Evolutionary conservation across 2,797 vertebrate species (phyloP).

Genomic region (Telmatherina bonti): DNA sequence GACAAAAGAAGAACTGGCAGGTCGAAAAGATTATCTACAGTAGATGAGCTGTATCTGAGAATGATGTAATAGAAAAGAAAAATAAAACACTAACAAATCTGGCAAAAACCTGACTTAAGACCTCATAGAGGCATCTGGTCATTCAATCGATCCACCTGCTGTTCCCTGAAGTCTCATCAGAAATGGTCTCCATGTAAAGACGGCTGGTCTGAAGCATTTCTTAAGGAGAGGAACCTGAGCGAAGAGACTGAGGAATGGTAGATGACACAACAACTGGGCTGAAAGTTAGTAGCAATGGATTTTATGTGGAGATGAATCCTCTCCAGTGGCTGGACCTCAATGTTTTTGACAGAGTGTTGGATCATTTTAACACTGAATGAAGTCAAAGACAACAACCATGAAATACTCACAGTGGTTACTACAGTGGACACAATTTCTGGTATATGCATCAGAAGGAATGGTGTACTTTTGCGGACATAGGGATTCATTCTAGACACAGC

Average conservation of each 20-base stretch:
- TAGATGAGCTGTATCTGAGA: too few species aligned
- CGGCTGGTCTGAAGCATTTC: neutral
- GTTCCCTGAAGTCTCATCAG: neutral
- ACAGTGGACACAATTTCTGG: too few species aligned
- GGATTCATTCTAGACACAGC: too few species aligned
- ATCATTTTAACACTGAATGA: neutral
- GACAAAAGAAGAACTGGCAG: too few species aligned
- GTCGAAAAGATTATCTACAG: too few species aligned
- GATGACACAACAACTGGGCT: too few species aligned
- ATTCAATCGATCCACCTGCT: neutral
- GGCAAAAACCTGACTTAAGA: too few species aligned
- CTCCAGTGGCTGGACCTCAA: neutral
- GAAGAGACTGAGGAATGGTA: neutral
- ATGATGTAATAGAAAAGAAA: neutral
- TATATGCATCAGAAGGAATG: too few species aligned
- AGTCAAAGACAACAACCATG: neutral
- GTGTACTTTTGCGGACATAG: too few species aligned
- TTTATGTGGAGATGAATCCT: neutral
- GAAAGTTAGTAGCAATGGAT: neutral
- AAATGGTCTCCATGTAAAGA: too few species aligned
- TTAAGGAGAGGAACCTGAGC: neutral
- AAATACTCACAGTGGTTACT: too few species aligned
- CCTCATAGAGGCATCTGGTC: neutral
- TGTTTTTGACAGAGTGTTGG: neutral
- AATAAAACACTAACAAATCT: neutral